Evolutionary conservation across 2,888 invertebrate genomes (phyloP).

Genomic region (Acanthosepion esculentum): DNA sequence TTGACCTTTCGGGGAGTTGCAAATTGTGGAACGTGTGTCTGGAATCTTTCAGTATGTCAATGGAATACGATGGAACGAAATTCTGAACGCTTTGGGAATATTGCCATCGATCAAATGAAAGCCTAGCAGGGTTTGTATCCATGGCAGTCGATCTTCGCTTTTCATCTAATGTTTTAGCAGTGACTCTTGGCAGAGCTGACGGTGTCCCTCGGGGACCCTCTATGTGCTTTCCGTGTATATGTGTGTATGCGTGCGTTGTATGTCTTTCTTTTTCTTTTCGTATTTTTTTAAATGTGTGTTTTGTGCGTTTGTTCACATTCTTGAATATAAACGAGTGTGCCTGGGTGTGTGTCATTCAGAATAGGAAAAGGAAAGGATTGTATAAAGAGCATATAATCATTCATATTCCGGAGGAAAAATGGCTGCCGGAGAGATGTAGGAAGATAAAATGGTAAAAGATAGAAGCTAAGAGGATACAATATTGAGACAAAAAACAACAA

Average conservation of each 20-base stretch:
- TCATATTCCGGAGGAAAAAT: background rate
- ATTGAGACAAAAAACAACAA: background rate
- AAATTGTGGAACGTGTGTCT: constrained; percentile 47
- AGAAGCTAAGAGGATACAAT: background rate
- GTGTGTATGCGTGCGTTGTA: background rate
- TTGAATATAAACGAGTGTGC: background rate
- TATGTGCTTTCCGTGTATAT: constrained; percentile 1
- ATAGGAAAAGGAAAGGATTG: background rate
- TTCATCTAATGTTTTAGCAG: constrained; percentile 40
- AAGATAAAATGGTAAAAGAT: background rate
- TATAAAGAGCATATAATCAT: background rate
- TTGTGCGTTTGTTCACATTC: background rate
- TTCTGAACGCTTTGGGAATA: constrained; percentile 45
- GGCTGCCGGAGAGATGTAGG: background rate
- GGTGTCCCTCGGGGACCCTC: background rate
- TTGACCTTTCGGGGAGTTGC: constrained; percentile 46
- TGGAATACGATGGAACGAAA: constrained; percentile 47
- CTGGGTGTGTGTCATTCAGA: background rate
- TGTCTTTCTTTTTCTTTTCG: background rate
- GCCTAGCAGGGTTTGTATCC: constrained; percentile 22
- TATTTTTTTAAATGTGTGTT: background rate
- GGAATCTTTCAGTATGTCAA: constrained; percentile 47
- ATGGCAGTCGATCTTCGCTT: constrained; percentile 5
- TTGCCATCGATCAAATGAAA: constrained; percentile 44
- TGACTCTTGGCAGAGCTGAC: constrained; percentile 43